Percentiles rank a stretch among this genome's conserved stretches.
Evolutionary conservation across 2,797 vertebrate species (phyloP).

Genomic region (Spea hammondii): DNA sequence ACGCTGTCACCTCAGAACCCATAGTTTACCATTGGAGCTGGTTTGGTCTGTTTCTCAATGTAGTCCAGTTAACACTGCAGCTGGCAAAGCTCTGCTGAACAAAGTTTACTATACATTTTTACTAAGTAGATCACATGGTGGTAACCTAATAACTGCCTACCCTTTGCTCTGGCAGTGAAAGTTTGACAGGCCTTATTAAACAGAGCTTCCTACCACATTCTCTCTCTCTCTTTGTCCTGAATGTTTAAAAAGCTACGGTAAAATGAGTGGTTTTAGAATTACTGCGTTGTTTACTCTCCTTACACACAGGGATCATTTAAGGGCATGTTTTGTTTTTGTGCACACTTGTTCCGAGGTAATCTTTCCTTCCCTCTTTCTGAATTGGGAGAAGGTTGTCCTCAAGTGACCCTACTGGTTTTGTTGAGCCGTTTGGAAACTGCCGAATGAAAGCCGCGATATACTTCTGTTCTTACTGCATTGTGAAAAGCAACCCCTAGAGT

Average conservation of each 20-base stretch:
- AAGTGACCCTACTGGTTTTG: conserved; percentile 37
- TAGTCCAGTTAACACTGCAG: background rate
- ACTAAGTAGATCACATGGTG: background rate
- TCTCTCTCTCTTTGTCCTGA: background rate
- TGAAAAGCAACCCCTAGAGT: conserved; percentile 8
- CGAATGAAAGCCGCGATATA: conserved; percentile 26
- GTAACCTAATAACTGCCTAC: conserved; percentile 9
- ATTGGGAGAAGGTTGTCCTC: conserved; percentile 43
- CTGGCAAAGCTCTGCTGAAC: background rate
- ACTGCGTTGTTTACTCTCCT: conserved; percentile 35
- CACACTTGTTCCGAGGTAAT: conserved; percentile 52
- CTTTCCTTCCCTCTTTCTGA: conserved; percentile 40
- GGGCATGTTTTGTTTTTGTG: conserved; percentile 53
- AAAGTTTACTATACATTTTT: background rate
- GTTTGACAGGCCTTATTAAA: conserved; percentile 20
- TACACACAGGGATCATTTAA: conserved; percentile 48
- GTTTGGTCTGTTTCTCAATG: background rate
- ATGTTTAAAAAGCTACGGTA: conserved; percentile 32
- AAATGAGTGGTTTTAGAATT: conserved; percentile 32
- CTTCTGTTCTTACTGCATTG: background rate
- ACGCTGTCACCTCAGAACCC: no score
- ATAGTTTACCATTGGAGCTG: no score
- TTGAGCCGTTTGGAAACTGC: conserved; percentile 36
- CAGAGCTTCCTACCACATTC: conserved; percentile 11
- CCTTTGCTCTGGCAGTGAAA: conserved; percentile 12